Evolutionary conservation across 2,888 invertebrate species (phyloP), one percentile per base, ranked within the genome.

Genomic region (Eustalomyia histrio): DNA sequence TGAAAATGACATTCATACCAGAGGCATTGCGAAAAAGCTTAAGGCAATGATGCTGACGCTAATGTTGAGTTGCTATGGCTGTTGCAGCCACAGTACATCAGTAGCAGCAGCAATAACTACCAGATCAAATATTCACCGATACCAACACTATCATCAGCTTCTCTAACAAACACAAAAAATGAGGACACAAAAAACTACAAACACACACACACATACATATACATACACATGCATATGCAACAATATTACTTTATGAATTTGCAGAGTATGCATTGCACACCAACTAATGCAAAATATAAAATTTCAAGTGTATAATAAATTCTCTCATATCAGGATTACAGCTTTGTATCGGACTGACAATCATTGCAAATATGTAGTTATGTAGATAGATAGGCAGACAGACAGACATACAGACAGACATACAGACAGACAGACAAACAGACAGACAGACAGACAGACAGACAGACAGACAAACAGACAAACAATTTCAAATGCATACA

Each of bases 1-100:
- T 52, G 65, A 68, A 80, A 78, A 61, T 81, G 78, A 78, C 81
- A 81, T 78, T 81, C 78, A 75, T 63, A 61, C 60, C 81, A 52
- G 64, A 63, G 61, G 81, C 61, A 78, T 78, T 78, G 47, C n/a
- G 55, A 57, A 65, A 57, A 2, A 71, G 74, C 81, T 78, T 81
- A 81, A 65, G 69, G 67, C 72, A 67, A 65, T 75, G 35, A 55
- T 69, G 76, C 33, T 69, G 57, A 76, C 47, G 35, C 17, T 24
- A 53, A 55, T 21, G 47, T 50, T 71, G 33, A 75, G 67, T 61
- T 78, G 65, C 33, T 65, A 72, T 47, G 47, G 35, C 43, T 55
- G 47, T 47, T 60, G 14, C 64, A 71, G 58, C 43, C 63, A 60
- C 71, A 71, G 65, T 4, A 39, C 4, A 39, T 2, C 43, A n/a